phyloP scores from a whole-genome alignment of 2,113 vertebrate genomes.

The human (Homo sapiens) region GRCh38 chr3:178617001-178617500 shows the following conservation, averaged over 20 bases:
- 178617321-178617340: no score
- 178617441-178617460: no score
- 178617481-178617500: no score
- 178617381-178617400: no score
- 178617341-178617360: no score
- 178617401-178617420: no score
- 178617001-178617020: not conserved
- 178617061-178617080: not conserved
- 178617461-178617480: no score
- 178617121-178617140: not conserved
- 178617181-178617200: not conserved
- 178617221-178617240: not conserved
- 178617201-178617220: not conserved
- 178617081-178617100: not conserved
- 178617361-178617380: no score
- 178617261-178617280: not conserved
- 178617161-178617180: not conserved
- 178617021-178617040: not conserved
- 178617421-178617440: no score
- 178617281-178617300: no score
- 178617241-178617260: not conserved
- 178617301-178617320: no score
- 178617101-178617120: not conserved
- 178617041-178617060: not conserved
- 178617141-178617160: not conserved